Evolutionary conservation across 2,888 invertebrate genomes (phyloP).

Genomic region (Zootermopsis nevadensis): DNA sequence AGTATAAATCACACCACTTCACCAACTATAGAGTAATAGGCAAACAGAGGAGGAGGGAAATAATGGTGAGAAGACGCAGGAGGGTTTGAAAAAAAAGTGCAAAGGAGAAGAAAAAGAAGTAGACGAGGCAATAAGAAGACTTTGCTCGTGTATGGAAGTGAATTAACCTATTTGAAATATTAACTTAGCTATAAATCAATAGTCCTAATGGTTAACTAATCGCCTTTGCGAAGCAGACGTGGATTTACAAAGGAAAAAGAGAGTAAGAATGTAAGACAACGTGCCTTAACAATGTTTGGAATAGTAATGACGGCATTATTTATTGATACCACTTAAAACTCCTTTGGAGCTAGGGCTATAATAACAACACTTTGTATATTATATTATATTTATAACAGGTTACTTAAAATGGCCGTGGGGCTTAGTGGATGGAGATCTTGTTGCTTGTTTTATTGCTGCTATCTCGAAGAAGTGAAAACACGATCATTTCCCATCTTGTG

Average conservation of each 20-base stretch:
- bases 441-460: background rate
- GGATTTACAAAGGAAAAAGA: conserved; percentile 12
- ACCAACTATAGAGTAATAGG: conserved; percentile 48
- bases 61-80: background rate
- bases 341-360: conserved; percentile 33
- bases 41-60: conserved; percentile 40
- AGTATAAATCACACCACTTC: conserved; percentile 50
- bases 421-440: background rate
- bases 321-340: conserved; percentile 52
- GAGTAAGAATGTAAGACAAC: background rate
- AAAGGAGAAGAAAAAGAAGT: conserved; percentile 26
- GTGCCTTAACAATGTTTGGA: conserved; percentile 52
- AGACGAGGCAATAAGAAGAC: conserved; percentile 18
- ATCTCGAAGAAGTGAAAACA: conserved; percentile 33
- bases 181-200: conserved; percentile 52
- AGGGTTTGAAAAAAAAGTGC: background rate
- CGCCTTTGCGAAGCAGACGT: conserved; percentile 33
- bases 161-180: conserved; percentile 52
- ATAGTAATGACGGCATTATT: conserved; percentile 52
- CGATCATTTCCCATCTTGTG: background rate
- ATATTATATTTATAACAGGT: conserved; percentile 45
- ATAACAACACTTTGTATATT: conserved; percentile 44
- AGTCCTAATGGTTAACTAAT: conserved; percentile 51
- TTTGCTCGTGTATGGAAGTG: conserved; percentile 46
- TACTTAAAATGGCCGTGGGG: background rate